phyloP scores from a whole-genome alignment of 2,113 vertebrate genomes.

The Oryzias celebensis region DNA sequence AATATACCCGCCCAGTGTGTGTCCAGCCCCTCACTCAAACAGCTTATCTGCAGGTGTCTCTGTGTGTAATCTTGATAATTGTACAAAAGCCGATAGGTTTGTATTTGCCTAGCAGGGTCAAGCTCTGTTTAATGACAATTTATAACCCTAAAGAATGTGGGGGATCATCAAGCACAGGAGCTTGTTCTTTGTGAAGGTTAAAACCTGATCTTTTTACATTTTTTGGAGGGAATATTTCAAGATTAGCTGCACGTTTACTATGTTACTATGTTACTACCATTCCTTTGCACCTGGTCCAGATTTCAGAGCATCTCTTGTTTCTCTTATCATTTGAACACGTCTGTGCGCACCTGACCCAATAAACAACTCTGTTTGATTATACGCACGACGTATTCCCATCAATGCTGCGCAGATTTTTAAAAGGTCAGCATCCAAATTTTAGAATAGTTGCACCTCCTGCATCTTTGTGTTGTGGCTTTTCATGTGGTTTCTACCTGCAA shows the following conservation, averaged over 20 bases:
- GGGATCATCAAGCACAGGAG: neutral
- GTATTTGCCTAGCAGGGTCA: constrained; percentile 28
- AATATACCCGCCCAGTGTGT: constrained; percentile 17
- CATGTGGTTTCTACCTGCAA: neutral
- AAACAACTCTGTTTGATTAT: neutral
- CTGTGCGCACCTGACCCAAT: no score
- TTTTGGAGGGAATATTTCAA: neutral
- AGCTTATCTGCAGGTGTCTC: constrained; percentile 61
- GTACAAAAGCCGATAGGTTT: constrained; percentile 33
- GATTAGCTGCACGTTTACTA: neutral
- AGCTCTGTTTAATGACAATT: constrained; percentile 53
- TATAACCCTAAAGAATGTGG: constrained; percentile 43
- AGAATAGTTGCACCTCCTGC: neutral
- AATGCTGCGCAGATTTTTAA: neutral
- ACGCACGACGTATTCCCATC: neutral
- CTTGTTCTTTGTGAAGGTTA: no score
- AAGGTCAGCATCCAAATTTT: neutral
- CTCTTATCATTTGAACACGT: no score
- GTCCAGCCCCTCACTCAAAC: constrained; percentile 31
- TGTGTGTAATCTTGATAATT: constrained; percentile 27
- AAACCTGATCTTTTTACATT: neutral
- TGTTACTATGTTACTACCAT: no score
- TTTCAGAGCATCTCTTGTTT: no score
- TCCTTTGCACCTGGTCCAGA: neutral
- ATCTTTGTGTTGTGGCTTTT: neutral